Evolutionary conservation across 2,797 vertebrate species (phyloP).

Genomic region (Premnoplex brunnescens): DNA sequence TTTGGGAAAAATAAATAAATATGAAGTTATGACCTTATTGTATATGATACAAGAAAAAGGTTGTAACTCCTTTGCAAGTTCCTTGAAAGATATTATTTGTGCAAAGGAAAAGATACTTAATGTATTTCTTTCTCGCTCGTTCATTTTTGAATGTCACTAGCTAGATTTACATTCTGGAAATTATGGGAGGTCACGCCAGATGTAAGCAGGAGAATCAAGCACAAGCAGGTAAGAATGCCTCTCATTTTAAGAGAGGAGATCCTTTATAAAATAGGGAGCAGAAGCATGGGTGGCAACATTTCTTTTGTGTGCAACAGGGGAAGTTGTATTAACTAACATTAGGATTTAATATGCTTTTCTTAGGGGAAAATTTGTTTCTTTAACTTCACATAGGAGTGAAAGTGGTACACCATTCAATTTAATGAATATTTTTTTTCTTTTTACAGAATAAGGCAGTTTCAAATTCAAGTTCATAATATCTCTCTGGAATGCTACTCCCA

Average conservation of each 20-base stretch:
- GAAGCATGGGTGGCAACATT: background rate
- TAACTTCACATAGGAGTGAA: background rate
- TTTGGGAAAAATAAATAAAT: background rate
- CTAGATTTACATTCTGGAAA: background rate
- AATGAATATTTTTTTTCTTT: background rate
- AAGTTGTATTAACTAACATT: slow-evolving; percentile 21
- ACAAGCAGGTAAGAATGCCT: background rate
- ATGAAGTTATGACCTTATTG: background rate
- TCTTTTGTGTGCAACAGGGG: background rate
- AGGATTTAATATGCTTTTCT: slow-evolving; percentile 14
- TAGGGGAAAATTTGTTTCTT: slow-evolving; percentile 1
- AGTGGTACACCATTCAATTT: background rate
- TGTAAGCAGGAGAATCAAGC: background rate
- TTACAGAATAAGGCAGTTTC: background rate
- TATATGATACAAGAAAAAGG: background rate
- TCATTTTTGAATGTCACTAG: background rate
- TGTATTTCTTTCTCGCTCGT: background rate
- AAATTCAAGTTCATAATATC: background rate
- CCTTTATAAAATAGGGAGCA: background rate
- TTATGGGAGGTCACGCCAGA: background rate
- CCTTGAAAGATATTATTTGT: background rate
- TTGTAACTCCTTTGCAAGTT: background rate
- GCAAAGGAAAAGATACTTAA: background rate
- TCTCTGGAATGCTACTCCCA: background rate
- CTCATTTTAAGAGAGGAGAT: background rate